Conservation (phyloP, 2,113 vertebrate species). For the Nerophis lumbriciformis region DNA sequence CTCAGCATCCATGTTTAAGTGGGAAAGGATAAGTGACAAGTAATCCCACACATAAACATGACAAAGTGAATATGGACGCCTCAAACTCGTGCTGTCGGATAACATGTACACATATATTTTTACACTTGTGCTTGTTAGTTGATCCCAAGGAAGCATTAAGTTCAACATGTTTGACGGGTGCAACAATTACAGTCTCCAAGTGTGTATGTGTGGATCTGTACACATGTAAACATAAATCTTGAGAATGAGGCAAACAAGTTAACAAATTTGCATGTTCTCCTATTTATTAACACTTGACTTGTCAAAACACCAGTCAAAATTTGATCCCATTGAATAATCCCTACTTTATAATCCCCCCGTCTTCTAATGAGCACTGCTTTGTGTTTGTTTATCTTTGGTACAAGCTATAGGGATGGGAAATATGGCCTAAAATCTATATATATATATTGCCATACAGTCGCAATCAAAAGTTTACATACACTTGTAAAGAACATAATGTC, state of each 20-base stretch:
- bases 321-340: constrained; percentile 1
- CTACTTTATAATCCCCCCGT: constrained; percentile 30
- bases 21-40: neutral
- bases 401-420: constrained; percentile 27
- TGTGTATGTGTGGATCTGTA: neutral
- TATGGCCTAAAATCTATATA: too few relatives aligned
- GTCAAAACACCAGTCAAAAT: neutral
- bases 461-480: too few relatives aligned
- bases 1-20: constrained; percentile 8
- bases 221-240: neutral
- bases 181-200: constrained; percentile 1
- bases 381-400: constrained; percentile 11
- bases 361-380: constrained; percentile 25
- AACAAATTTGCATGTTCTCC: neutral
- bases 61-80: neutral
- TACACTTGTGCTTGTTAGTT: constrained; percentile 27
- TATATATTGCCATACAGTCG: too few relatives aligned
- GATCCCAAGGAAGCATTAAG: constrained; percentile 12
- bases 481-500: too few relatives aligned
- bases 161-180: constrained; percentile 19
- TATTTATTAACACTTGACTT: neutral
- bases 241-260: neutral
- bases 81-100: constrained; percentile 9
- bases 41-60: neutral
- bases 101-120: constrained; percentile 3